These are phyloP conservation scores for Syrmaticus mikado DNA, from an alignment of 2,113 vertebrate genomes.

Conservation along the genomic window DNA sequence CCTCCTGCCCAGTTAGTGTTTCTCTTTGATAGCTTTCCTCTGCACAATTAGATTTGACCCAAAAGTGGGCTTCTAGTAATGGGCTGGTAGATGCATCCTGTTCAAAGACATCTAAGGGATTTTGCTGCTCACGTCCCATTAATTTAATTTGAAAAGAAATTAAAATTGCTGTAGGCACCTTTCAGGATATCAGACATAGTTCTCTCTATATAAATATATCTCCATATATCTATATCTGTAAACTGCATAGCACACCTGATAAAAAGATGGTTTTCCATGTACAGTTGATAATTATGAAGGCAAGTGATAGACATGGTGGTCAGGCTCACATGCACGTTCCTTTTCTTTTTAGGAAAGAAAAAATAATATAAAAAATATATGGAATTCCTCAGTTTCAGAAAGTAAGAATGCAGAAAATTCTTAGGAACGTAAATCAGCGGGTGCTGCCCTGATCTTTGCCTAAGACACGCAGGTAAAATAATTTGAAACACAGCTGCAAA, in stretches of 20 bases:
- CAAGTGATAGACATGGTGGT: not conserved
- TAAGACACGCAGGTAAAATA: not conserved
- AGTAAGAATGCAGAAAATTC: not conserved
- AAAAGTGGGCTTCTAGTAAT: not conserved
- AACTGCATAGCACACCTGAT: not conserved
- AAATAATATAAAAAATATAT: not conserved
- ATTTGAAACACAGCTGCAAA: not conserved
- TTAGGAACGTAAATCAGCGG: not conserved
- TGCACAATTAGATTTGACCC: not conserved
- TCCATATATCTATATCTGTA: not conserved
- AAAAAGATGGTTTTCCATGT: not conserved
- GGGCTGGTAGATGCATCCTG: not conserved
- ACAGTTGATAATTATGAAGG: not conserved
- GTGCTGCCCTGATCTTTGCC: not conserved
- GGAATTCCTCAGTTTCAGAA: not conserved
- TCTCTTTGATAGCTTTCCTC: not conserved
- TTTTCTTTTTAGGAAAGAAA: conserved; percentile 1
- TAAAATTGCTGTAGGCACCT: not conserved
- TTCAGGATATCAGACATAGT: not conserved
- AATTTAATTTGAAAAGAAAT: conserved; percentile 6
- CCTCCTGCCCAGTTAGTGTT: not conserved
- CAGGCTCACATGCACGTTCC: not conserved
- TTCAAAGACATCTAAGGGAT: not conserved
- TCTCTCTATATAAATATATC: not conserved
- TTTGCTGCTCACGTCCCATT: not conserved